Percentiles rank a stretch among this genome's conserved stretches.
phyloP scores from a whole-genome alignment of 2,888 invertebrate species.

The Cataglyphis rosenhaueri region DNA sequence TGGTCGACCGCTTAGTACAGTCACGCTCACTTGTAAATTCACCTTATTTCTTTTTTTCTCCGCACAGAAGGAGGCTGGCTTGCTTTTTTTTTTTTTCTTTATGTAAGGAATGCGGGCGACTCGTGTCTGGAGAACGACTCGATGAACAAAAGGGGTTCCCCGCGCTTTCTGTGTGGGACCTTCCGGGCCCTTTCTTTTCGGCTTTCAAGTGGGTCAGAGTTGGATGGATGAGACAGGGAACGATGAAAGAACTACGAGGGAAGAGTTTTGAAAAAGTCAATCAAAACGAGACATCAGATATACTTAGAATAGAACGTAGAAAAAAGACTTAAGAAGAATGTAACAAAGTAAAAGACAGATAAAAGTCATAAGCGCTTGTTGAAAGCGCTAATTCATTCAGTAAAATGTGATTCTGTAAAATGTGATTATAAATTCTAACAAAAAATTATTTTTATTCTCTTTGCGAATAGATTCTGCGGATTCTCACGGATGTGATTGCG shows the following conservation, averaged over 20 bases:
- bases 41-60: conserved; percentile 64
- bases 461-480: neutral
- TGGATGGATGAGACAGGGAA: conserved; percentile 1
- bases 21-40: conserved; percentile 67
- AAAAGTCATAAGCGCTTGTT: neutral
- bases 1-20: conserved; percentile 64
- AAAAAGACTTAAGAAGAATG: neutral
- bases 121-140: conserved; percentile 57
- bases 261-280: neutral
- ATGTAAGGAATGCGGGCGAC: conserved; percentile 71
- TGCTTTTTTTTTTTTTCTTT: conserved; percentile 58
- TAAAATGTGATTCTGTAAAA: neutral
- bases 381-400: neutral
- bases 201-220: conserved; percentile 58
- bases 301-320: neutral
- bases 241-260: neutral
- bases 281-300: neutral
- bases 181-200: conserved; percentile 29
- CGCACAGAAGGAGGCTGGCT: conserved; percentile 36
- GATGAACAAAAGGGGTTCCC: conserved; percentile 70
- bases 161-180: conserved; percentile 59
- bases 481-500: conserved; percentile 18
- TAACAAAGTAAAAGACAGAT: neutral
- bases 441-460: neutral
- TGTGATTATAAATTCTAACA: neutral